Percentiles rank a stretch among this genome's conserved stretches.
Conservation (phyloP, 2,797 vertebrate genomes). For the Tokudaia tokunoshimensis region DNA sequence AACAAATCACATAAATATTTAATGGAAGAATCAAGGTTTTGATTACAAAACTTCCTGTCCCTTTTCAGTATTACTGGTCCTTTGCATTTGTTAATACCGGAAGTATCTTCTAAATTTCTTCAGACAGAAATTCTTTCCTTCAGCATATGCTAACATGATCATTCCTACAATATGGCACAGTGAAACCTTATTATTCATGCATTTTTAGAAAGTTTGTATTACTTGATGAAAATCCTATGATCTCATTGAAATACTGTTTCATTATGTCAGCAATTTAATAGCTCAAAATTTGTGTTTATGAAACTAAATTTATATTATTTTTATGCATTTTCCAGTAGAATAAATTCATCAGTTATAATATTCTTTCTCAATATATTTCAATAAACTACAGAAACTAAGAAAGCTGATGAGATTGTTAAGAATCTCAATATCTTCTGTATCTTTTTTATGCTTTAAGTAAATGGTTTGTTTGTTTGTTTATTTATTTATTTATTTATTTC, state of each 20-base stretch:
- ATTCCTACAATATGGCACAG: not conserved
- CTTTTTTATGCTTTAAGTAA: not conserved
- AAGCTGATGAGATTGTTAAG: not conserved
- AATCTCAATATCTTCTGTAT: not conserved
- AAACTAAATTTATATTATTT: constrained; percentile 52
- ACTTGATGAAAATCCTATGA: constrained; percentile 21
- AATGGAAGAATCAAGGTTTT: constrained; percentile 75
- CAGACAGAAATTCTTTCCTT: not conserved
- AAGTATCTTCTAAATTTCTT: not conserved
- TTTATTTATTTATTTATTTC: too few relatives aligned
- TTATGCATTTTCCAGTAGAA: constrained; percentile 24
- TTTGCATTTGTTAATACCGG: constrained; percentile 7
- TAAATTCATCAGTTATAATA: not conserved
- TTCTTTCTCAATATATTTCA: not conserved
- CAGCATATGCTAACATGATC: too few relatives aligned
- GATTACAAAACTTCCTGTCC: constrained; percentile 54
- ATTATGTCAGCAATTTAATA: not conserved
- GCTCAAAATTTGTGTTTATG: constrained; percentile 6
- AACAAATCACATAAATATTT: constrained; percentile 55
- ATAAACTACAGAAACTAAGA: not conserved
- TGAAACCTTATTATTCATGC: not conserved
- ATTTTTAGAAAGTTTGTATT: constrained; percentile 42
- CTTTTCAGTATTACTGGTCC: not conserved
- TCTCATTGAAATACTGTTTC: constrained; percentile 22
- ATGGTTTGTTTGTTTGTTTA: too few relatives aligned